These are phyloP conservation scores for Spilosoma lubricipeda DNA, from an alignment of 2,888 invertebrate genomes.

Conservation along the genomic window DNA sequence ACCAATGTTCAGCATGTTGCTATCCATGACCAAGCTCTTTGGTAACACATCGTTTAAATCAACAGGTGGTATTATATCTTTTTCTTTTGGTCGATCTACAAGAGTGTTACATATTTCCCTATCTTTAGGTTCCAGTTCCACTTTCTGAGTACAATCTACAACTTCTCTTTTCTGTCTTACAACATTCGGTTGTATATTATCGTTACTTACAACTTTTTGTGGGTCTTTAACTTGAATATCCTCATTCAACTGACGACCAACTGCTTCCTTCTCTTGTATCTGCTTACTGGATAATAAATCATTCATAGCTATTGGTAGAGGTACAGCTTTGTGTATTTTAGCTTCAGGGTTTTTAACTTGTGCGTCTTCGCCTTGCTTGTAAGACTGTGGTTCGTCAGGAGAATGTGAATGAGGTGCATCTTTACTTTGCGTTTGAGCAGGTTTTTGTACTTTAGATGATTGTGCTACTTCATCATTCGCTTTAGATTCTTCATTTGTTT, in stretches of 20 bases:
- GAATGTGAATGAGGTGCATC: constrained; percentile 64
- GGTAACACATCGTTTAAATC: constrained; percentile 65
- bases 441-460: constrained; percentile 7
- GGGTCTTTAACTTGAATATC: constrained; percentile 38
- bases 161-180: constrained; percentile 72
- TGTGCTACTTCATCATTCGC: background rate
- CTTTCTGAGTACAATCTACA: constrained; percentile 69
- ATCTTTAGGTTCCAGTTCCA: constrained; percentile 62
- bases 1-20: constrained; percentile 59
- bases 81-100: constrained; percentile 34
- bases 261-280: constrained; percentile 29
- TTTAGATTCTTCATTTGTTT: constrained; percentile 16
- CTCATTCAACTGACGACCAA: constrained; percentile 23
- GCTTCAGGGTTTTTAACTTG: constrained; percentile 45
- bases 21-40: constrained; percentile 61
- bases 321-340: constrained; percentile 59
- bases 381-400: constrained; percentile 76
- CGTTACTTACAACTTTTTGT: constrained; percentile 36
- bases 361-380: constrained; percentile 72
- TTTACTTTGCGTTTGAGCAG: constrained; percentile 21
- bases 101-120: constrained; percentile 68
- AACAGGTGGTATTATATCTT: constrained; percentile 56
- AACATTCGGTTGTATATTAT: constrained; percentile 29
- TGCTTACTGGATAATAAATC: constrained; percentile 39
- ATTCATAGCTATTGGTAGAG: constrained; percentile 65